These are phyloP conservation scores for Ferrisia virgata DNA, from an alignment of 2,888 invertebrate species.

Conservation along the genomic window DNA sequence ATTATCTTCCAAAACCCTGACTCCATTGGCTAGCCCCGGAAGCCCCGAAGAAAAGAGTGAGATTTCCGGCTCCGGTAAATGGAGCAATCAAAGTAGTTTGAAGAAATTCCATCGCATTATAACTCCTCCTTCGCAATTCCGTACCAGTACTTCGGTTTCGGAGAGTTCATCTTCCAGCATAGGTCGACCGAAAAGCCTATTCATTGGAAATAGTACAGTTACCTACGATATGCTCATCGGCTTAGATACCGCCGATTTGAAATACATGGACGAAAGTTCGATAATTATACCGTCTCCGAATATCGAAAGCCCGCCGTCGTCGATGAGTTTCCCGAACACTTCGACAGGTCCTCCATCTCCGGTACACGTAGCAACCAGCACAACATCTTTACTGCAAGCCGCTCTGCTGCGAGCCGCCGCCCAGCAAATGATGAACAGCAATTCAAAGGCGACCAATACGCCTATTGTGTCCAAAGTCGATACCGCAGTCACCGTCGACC, in stretches of 20 bases:
- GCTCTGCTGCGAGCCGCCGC: constrained; percentile 68
- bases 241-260: constrained; percentile 79
- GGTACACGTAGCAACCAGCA: constrained; percentile 52
- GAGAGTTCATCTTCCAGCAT: constrained; percentile 44
- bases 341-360: constrained; percentile 58
- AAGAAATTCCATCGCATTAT: constrained; percentile 34
- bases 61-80: constrained; percentile 30
- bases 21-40: constrained; percentile 53
- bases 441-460: constrained; percentile 49
- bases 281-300: constrained; percentile 75
- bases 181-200: constrained; percentile 57
- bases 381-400: constrained; percentile 63
- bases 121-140: constrained; percentile 44
- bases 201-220: constrained; percentile 56
- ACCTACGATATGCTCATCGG: constrained; percentile 75
- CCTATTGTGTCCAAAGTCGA: constrained; percentile 62
- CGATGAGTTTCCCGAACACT: constrained; percentile 59
- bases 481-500: constrained; percentile 67
- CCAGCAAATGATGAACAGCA: constrained; percentile 51
- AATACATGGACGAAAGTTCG: constrained; percentile 89
- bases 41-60: constrained; percentile 20
- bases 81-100: constrained; percentile 35
- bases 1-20: constrained; percentile 53
- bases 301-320: constrained; percentile 73
- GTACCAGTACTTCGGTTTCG: neutral